These are phyloP conservation scores for Leptopilina boulardi DNA, from an alignment of 1,140 invertebrate genomes.

Conservation along the genomic window DNA sequence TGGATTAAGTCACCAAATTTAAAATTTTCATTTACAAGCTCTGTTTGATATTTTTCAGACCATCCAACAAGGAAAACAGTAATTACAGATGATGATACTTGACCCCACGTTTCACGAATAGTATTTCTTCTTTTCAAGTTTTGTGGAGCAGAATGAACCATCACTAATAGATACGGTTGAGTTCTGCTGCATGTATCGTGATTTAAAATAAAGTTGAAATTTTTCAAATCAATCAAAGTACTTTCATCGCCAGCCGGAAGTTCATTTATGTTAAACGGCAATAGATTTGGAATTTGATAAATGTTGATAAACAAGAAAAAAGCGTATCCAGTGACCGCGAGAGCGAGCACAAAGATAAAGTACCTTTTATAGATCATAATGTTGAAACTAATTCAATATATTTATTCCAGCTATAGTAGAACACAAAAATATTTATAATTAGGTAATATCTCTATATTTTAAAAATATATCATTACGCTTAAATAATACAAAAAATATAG, in stretches of 20 bases:
- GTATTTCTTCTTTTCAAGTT: constrained; percentile 79
- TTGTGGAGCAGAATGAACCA: constrained; percentile 82
- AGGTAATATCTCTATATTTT: too few species aligned
- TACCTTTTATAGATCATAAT: constrained; percentile 54
- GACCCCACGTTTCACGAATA: constrained; percentile 84
- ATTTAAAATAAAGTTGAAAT: constrained; percentile 78
- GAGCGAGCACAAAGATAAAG: constrained; percentile 39
- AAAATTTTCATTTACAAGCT: constrained; percentile 79
- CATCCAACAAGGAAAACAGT: constrained; percentile 84
- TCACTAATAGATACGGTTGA: constrained; percentile 77
- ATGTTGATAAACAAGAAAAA: constrained; percentile 45
- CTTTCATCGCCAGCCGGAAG: constrained; percentile 62
- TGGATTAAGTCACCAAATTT: constrained; percentile 85
- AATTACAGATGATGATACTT: constrained; percentile 68
- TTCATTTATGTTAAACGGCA: constrained; percentile 41
- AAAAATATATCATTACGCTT: too few species aligned
- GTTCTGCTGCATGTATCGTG: constrained; percentile 75
- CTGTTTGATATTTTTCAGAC: constrained; percentile 73
- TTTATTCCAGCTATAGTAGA: constrained; percentile 45
- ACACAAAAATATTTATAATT: neutral
- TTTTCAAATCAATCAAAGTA: constrained; percentile 77
- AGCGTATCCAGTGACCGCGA: constrained; percentile 49
- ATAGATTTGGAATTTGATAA: constrained; percentile 28
- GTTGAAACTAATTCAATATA: constrained; percentile 44
- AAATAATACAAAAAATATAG: too few species aligned